Conservation (phyloP, 2,888 invertebrate species). For the Nyleta sp. region DNA sequence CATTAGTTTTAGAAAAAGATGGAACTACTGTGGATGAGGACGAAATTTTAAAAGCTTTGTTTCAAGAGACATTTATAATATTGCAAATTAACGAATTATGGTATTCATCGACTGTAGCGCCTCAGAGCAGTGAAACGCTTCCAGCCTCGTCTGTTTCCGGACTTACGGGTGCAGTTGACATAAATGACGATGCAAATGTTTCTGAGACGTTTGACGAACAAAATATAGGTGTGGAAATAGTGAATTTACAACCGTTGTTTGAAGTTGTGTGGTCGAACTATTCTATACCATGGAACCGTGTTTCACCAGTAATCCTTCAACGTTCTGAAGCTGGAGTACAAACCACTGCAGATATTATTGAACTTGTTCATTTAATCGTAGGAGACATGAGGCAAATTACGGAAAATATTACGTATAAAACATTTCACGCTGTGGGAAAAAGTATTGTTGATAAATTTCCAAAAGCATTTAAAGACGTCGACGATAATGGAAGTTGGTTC, state of each 20-base stretch:
- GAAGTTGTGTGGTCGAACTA: too few species aligned
- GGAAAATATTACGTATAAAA: constrained; percentile 59
- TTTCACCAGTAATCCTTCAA: constrained; percentile 3
- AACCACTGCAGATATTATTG: not conserved
- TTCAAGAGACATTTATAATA: not conserved
- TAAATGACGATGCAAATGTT: too few species aligned
- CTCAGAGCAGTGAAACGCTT: too few species aligned
- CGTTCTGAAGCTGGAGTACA: not conserved
- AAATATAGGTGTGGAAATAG: too few species aligned
- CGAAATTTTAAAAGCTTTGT: constrained; percentile 5
- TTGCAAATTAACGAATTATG: not conserved
- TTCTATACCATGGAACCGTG: not conserved
- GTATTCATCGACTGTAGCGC: not conserved
- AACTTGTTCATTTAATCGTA: constrained; percentile 4
- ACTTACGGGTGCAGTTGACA: too few species aligned
- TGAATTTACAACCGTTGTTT: too few species aligned
- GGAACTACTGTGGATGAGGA: constrained; percentile 13
- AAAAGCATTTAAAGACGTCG: constrained; percentile 66
- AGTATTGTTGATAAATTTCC: constrained; percentile 65
- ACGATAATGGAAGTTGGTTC: constrained; percentile 67
- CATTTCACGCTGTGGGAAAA: not conserved
- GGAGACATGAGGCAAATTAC: constrained; percentile 58
- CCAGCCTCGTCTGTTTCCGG: too few species aligned
- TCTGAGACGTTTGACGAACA: too few species aligned
- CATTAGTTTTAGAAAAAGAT: constrained; percentile 17